Conservation (phyloP, 2,797 vertebrate genomes). For the Melanotaenia nigrans region DNA sequence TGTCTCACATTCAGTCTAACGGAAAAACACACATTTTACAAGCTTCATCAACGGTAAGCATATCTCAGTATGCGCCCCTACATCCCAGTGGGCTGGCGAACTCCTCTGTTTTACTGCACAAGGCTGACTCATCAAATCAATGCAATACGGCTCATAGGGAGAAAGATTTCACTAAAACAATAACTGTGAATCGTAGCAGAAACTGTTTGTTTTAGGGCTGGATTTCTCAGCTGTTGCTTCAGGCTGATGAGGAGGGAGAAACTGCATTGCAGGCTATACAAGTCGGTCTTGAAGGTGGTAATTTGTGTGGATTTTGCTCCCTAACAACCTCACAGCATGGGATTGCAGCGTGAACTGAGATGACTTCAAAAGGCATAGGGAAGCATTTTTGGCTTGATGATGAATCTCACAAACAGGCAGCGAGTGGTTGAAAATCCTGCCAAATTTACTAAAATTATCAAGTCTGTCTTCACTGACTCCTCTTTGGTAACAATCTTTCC, state of each 20-base stretch:
- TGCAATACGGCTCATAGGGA: constrained; percentile 26
- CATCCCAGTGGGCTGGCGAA: constrained; percentile 34
- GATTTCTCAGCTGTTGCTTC: constrained; percentile 23
- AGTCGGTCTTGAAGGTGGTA: constrained; percentile 45
- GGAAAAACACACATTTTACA: not conserved
- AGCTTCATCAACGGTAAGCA: constrained; percentile 12
- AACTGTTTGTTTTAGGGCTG: constrained; percentile 27
- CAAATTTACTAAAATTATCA: constrained; percentile 39
- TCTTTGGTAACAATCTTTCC: constrained; percentile 43
- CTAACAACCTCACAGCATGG: constrained; percentile 38
- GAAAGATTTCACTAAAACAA: constrained; percentile 53
- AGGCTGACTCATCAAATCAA: constrained; percentile 63
- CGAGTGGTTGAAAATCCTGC: constrained; percentile 31
- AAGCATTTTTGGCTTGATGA: constrained; percentile 37
- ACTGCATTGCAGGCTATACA: constrained; percentile 51
- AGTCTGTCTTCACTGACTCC: constrained; percentile 27
- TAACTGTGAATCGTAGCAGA: constrained; percentile 29
- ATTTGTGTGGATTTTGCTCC: constrained; percentile 55
- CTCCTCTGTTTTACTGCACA: constrained; percentile 43
- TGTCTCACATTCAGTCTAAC: constrained; percentile 16
- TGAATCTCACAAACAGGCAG: constrained; percentile 50
- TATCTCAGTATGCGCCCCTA: constrained; percentile 26
- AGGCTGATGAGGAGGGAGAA: constrained; percentile 12
- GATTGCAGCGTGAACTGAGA: constrained; percentile 40
- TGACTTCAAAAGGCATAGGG: constrained; percentile 57